Evolutionary conservation across 1,140 invertebrate species (phyloP), one percentile per base, ranked within the genome.

Genomic region (Drosophila parabipectinata): DNA sequence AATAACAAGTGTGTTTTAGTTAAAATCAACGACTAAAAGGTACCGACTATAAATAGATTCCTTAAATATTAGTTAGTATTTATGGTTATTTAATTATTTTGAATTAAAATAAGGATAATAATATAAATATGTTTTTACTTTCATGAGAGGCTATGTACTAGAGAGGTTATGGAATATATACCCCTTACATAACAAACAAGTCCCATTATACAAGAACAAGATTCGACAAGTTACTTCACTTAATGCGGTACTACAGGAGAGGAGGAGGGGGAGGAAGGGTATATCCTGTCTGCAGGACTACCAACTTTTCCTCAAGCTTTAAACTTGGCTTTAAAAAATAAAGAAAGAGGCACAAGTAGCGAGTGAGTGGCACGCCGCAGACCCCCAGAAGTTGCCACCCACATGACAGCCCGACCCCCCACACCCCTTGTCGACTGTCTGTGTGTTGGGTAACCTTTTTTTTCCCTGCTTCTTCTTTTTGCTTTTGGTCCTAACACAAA

Each of bases 141-240:
- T n/a, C n/a, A n/a, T n/a, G n/a, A n/a, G n/a, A n/a, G n/a, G n/a
- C n/a, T n/a, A n/a, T n/a, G n/a, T n/a, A n/a, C n/a, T n/a, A n/a
- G n/a, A n/a, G n/a, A n/a, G n/a, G n/a, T n/a, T n/a, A n/a, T n/a
- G 2, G 21, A 3, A 0, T 1, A 28, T 28, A 28, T 62, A 48
- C 62, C 45, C 57, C 28, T 59, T 66, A 18, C 18, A 26, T 9
- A 39, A 24, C 26, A 4, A 66, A 63, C 26, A 67, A 50, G 24
- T 24, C 18, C 21, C 61, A 55, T 54, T 55, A 55, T 30, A 47
- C 9, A 47, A 45, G 50, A 54, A 68, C 68, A 76, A 76, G 72
- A 66, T 85, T 80, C 67, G 72, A 73, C 81, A 83, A 83, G 75
- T 83, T 79, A 60, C 63, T 71, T 64, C 39, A 83, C 71, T 74